phyloP scores from a whole-genome alignment of 2,113 vertebrate species.

The Rana temporaria region DNA sequence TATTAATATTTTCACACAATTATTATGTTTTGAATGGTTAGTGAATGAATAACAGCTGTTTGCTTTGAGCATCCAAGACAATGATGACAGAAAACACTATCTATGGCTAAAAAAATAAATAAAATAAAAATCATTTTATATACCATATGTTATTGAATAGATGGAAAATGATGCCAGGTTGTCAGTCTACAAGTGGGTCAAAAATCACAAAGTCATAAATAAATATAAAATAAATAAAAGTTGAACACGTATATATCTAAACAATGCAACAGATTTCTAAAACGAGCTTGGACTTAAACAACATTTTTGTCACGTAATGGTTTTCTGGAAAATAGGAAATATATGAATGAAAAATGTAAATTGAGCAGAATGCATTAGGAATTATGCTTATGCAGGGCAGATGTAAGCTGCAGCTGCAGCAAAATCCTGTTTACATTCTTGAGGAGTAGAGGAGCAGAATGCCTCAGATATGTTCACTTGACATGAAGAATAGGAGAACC shows the following conservation, averaged over 20 bases:
- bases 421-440: slow-evolving; percentile 65
- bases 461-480: slow-evolving; percentile 62
- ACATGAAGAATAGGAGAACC: slow-evolving; percentile 57
- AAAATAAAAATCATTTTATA: no score
- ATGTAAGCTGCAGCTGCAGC: slow-evolving; percentile 65
- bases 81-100: no score
- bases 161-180: no score
- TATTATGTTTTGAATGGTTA: no score
- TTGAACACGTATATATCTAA: not conserved
- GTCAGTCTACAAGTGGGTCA: no score
- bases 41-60: no score
- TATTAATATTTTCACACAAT: no score
- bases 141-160: no score
- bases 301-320: not conserved
- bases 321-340: slow-evolving; percentile 24
- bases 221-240: not conserved
- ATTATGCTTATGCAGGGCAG: slow-evolving; percentile 66
- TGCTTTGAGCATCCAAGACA: no score
- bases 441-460: slow-evolving; percentile 65
- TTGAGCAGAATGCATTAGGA: slow-evolving; percentile 63
- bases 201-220: no score
- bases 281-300: not conserved
- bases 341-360: slow-evolving; percentile 68
- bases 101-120: no score
- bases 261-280: slow-evolving; percentile 3